Percentiles rank a stretch among this genome's conserved stretches.
Evolutionary conservation across 1,140 invertebrate species (phyloP).

Genomic region (Chlorops oryzae): DNA sequence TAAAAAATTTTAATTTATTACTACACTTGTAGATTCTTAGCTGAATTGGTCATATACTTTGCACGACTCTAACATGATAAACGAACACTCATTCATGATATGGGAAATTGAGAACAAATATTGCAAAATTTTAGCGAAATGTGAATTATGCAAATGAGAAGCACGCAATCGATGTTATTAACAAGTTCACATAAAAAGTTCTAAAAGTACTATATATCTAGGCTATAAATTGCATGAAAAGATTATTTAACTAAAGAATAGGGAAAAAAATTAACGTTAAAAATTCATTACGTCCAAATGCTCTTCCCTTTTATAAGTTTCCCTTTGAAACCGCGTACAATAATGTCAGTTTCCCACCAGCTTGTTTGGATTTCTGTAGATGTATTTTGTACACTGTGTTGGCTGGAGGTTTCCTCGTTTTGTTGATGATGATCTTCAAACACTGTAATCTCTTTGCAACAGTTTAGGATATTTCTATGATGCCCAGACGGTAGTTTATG

Average conservation of each 20-base stretch:
- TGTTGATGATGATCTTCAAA: constrained; percentile 7
- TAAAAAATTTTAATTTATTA: no score
- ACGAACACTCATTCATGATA: no score
- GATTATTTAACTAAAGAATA: constrained; percentile 5
- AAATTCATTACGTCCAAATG: constrained; percentile 6
- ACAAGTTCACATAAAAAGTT: no score
- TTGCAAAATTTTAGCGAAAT: no score
- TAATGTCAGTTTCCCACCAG: constrained; percentile 15
- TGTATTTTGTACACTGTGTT: neutral
- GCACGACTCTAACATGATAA: no score
- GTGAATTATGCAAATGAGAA: no score
- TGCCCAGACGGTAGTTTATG: neutral
- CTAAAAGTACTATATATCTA: no score
- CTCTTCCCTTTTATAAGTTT: constrained; percentile 10
- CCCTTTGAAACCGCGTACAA: constrained; percentile 15
- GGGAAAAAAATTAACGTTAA: neutral
- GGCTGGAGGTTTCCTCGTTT: neutral
- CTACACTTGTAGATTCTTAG: no score
- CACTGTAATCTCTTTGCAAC: constrained; percentile 13
- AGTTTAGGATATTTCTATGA: constrained; percentile 5
- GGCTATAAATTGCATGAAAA: no score
- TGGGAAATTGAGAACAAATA: no score
- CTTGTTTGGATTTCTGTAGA: neutral
- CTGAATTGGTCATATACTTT: no score
- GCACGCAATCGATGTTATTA: no score